Evolutionary conservation across 2,797 vertebrate species (phyloP).

Genomic region (Danio choprae): DNA sequence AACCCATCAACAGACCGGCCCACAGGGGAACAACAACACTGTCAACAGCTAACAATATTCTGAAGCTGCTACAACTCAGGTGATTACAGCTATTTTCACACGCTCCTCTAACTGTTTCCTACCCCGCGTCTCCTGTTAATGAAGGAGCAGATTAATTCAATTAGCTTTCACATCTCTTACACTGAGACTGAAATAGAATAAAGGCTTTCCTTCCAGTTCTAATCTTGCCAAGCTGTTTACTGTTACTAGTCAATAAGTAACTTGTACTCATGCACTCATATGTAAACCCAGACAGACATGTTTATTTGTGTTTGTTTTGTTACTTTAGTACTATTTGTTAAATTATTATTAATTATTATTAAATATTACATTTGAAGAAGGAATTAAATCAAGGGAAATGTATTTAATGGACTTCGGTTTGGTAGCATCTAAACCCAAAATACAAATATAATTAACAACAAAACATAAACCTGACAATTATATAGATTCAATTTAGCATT

Average conservation of each 20-base stretch:
- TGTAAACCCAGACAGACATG: background rate
- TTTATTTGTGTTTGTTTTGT: background rate
- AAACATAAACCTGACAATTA: background rate
- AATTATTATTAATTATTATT: too few species aligned
- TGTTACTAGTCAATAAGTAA: conserved; percentile 17
- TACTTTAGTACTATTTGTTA: background rate
- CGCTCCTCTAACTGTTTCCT: conserved; percentile 43
- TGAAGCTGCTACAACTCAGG: conserved; percentile 63
- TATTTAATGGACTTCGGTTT: too few species aligned
- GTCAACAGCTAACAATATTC: conserved; percentile 33
- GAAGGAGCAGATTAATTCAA: conserved; percentile 74
- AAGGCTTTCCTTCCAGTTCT: conserved; percentile 20
- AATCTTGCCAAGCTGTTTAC: conserved; percentile 22
- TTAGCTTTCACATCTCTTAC: conserved; percentile 59
- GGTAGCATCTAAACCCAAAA: too few species aligned
- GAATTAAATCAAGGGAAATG: too few species aligned
- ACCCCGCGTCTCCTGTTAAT: conserved; percentile 64
- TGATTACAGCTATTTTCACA: conserved; percentile 71
- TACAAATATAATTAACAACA: too few species aligned
- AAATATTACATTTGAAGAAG: too few species aligned
- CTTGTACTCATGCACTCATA: background rate
- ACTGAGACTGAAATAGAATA: conserved; percentile 57
- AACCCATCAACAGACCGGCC: conserved; percentile 37
- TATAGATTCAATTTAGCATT: background rate
- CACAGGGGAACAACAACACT: conserved; percentile 17